These are phyloP conservation scores for Adelphocoris suturalis DNA, from an alignment of 2,888 invertebrate genomes.

Conservation along the genomic window DNA sequence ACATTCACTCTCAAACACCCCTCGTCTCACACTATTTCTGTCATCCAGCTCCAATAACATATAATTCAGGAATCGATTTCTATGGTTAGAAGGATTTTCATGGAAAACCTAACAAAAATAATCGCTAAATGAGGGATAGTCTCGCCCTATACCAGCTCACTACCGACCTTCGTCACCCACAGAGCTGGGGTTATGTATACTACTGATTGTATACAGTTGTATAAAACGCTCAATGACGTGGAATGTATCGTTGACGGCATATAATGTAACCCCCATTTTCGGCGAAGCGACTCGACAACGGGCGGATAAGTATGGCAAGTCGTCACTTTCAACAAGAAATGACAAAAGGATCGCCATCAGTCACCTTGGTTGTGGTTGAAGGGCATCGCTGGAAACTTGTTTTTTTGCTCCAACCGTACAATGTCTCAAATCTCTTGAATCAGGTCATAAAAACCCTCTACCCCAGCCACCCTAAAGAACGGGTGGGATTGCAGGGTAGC, in stretches of 20 bases:
- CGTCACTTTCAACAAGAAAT: slow-evolving; percentile 26
- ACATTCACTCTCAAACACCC: no score
- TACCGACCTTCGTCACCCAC: no score
- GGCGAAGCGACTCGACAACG: not conserved
- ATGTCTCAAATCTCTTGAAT: slow-evolving; percentile 45
- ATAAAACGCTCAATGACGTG: slow-evolving; percentile 18
- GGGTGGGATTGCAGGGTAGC: not conserved
- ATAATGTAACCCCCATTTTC: slow-evolving; percentile 38
- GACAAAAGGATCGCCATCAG: slow-evolving; percentile 37
- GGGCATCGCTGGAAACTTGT: not conserved
- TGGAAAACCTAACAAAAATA: no score
- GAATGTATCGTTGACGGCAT: slow-evolving; percentile 31
- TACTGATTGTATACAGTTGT: not conserved
- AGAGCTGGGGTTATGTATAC: no score
- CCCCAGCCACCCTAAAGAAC: not conserved
- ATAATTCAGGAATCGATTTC: no score
- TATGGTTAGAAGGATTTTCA: no score
- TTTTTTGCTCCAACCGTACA: not conserved
- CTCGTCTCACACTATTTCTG: no score
- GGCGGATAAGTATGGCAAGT: not conserved
- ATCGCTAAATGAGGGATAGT: no score
- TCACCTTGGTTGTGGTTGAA: not conserved
- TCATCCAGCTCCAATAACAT: no score
- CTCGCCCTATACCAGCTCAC: no score
- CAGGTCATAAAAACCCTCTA: slow-evolving; percentile 24